Conservation (phyloP, 2,888 invertebrate genomes). For the Epistrophe grossulariae region DNA sequence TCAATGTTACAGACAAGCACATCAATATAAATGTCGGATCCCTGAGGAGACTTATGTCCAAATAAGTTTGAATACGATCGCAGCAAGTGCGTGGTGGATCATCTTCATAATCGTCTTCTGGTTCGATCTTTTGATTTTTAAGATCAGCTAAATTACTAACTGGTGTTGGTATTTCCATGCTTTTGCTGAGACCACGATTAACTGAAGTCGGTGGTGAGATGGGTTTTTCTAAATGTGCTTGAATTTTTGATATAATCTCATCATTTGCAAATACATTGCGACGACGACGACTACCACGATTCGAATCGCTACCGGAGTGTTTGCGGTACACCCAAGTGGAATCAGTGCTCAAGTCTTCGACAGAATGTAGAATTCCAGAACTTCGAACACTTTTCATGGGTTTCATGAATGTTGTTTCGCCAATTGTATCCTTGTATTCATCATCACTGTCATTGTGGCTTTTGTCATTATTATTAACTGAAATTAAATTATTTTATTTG, state of each 20-base stretch:
- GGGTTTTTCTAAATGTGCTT: slow-evolving; percentile 82
- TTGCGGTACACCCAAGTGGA: slow-evolving; percentile 90
- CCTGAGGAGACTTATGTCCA: slow-evolving; percentile 88
- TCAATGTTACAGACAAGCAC: slow-evolving; percentile 89
- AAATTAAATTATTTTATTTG: background rate
- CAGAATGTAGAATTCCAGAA: slow-evolving; percentile 89
- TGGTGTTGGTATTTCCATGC: slow-evolving; percentile 84
- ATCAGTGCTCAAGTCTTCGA: slow-evolving; percentile 90
- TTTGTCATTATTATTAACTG: slow-evolving; percentile 77
- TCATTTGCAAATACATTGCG: slow-evolving; percentile 83
- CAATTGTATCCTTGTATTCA: slow-evolving; percentile 86
- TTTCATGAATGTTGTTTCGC: slow-evolving; percentile 85
- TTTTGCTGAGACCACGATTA: slow-evolving; percentile 83
- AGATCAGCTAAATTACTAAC: slow-evolving; percentile 82
- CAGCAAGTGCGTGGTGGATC: slow-evolving; percentile 82
- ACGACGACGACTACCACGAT: slow-evolving; percentile 83
- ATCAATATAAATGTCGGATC: slow-evolving; percentile 89
- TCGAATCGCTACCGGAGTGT: slow-evolving; percentile 82
- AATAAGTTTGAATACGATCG: slow-evolving; percentile 84
- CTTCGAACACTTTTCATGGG: slow-evolving; percentile 88
- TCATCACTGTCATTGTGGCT: slow-evolving; percentile 83
- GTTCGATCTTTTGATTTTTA: slow-evolving; percentile 78
- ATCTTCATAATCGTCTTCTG: slow-evolving; percentile 81
- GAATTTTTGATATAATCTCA: slow-evolving; percentile 83
- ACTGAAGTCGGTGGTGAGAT: slow-evolving; percentile 81